phyloP scores from a whole-genome alignment of 2,113 vertebrate species.

The Poicephalus meyeri region DNA sequence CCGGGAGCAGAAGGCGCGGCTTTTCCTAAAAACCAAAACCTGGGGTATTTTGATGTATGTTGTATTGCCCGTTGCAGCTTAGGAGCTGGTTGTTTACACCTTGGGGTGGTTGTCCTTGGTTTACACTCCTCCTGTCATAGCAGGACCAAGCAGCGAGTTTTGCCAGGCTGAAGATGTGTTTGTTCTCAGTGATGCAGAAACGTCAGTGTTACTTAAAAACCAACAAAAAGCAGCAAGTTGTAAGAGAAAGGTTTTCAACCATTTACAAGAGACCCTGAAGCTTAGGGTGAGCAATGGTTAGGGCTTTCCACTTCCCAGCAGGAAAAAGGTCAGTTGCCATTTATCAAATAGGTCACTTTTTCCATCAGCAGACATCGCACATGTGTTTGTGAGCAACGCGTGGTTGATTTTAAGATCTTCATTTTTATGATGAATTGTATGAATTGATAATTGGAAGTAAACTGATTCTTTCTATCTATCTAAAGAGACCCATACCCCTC shows the following conservation, averaged over 20 bases:
- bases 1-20: accelerated
- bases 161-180: not conserved
- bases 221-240: not conserved
- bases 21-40: not conserved
- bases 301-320: not conserved
- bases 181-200: not conserved
- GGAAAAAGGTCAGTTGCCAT: not conserved
- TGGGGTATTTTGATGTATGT: accelerated
- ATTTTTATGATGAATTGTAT: not conserved
- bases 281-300: not conserved
- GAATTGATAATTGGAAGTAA: not conserved
- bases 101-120: not conserved
- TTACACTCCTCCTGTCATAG: not conserved
- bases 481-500: not conserved
- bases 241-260: not conserved
- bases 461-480: too few species aligned
- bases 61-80: accelerated
- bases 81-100: accelerated
- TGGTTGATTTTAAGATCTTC: not conserved
- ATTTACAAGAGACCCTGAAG: not conserved
- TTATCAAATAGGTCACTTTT: not conserved
- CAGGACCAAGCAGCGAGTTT: accelerated
- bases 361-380: not conserved
- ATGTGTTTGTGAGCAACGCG: not conserved
- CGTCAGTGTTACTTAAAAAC: not conserved